A percentile compares a stretch with the other conserved stretches of the same genome.
Conservation (phyloP, 2,888 invertebrate genomes). For the Sinotaia quadrata region DNA sequence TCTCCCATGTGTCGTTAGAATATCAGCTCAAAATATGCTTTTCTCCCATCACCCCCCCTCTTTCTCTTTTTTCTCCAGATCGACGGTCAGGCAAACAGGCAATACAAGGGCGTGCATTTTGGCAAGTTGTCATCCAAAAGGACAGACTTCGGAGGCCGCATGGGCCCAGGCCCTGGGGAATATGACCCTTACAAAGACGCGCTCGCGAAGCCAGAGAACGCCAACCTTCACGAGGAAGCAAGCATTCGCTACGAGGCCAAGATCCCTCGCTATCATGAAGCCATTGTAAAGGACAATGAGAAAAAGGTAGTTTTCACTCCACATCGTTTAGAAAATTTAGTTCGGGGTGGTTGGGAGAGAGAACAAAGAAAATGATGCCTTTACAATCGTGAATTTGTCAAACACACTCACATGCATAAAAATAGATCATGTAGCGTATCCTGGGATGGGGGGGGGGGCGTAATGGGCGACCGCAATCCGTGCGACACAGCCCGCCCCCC, state of each 20-base stretch:
- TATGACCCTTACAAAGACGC: conserved; percentile 65
- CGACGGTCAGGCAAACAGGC: conserved; percentile 54
- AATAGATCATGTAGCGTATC: too few relatives aligned
- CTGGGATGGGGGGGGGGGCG: too few relatives aligned
- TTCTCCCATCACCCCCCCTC: too few relatives aligned
- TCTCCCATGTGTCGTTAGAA: too few relatives aligned
- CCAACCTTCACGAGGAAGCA: conserved; percentile 48
- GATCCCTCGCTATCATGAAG: conserved; percentile 70
- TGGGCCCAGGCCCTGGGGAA: conserved; percentile 70
- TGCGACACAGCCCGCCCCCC: too few relatives aligned
- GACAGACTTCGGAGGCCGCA: conserved; percentile 59
- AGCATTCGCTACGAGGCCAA: conserved; percentile 60
- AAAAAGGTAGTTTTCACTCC: conserved; percentile 71
- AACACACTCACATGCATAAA: too few relatives aligned
- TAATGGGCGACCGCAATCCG: too few relatives aligned
- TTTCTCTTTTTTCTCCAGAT: conserved; percentile 35
- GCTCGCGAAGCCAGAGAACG: conserved; percentile 50
- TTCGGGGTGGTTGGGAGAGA: too few relatives aligned
- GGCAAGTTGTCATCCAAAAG: conserved; percentile 66
- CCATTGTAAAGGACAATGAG: conserved; percentile 62
- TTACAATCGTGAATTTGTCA: too few relatives aligned
- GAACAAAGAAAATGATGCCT: too few relatives aligned
- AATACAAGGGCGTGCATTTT: conserved; percentile 69
- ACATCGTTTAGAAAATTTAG: too few relatives aligned
- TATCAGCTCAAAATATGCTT: too few relatives aligned